Conservation (phyloP, 2,113 vertebrate genomes). For the Phrynocephalus versicolor region DNA sequence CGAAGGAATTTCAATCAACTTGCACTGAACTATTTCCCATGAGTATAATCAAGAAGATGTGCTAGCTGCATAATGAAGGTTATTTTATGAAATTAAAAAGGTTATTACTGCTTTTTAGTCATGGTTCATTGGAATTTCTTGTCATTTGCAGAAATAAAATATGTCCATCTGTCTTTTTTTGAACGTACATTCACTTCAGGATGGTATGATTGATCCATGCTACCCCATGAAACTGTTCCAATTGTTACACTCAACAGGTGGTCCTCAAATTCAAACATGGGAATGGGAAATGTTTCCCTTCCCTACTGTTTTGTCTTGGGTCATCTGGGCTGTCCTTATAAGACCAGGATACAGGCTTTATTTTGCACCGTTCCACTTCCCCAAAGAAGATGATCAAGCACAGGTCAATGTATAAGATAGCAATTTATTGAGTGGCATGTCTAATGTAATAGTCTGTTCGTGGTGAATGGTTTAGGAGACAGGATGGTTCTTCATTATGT, state of each 20-base stretch:
- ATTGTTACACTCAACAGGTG: background rate
- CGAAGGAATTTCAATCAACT: background rate
- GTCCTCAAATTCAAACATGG: background rate
- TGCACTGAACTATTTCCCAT: constrained; percentile 18
- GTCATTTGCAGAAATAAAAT: constrained; percentile 32
- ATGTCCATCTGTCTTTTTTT: background rate
- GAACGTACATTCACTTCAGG: constrained; percentile 1
- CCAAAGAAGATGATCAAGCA: too few relatives aligned
- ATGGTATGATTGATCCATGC: background rate
- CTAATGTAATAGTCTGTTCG: too few relatives aligned
- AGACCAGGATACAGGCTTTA: background rate
- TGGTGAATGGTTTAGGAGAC: too few relatives aligned
- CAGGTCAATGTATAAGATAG: too few relatives aligned
- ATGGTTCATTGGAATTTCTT: constrained; percentile 1
- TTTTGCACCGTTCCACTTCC: too few relatives aligned
- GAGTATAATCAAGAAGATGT: constrained; percentile 18
- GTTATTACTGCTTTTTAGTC: constrained; percentile 8
- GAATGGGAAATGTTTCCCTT: background rate
- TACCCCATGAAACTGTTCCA: background rate
- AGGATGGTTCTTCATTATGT: too few relatives aligned
- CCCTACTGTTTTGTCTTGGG: too few relatives aligned
- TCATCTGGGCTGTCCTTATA: background rate
- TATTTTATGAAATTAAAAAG: constrained; percentile 26
- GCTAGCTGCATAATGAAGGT: constrained; percentile 12
- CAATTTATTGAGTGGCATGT: too few relatives aligned